Evolutionary conservation across 1,140 invertebrate genomes (phyloP).

Genomic region (Thalassaphorura encarpata): DNA sequence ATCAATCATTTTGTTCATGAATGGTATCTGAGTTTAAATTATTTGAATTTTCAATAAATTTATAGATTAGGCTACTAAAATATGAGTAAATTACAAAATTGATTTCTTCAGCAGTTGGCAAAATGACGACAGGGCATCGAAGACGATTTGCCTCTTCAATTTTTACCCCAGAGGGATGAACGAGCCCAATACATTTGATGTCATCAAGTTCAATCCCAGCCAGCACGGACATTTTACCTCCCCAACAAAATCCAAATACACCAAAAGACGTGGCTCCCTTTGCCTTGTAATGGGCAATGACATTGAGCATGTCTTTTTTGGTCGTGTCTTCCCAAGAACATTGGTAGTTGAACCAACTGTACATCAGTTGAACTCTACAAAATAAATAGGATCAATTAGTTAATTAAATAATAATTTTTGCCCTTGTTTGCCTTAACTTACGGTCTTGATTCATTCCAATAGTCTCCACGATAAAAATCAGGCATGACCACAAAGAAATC

Average conservation of each 20-base stretch:
- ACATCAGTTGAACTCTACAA: not conserved
- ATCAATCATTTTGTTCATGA: slow-evolving; percentile 2
- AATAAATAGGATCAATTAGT: not conserved
- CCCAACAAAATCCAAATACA: slow-evolving; percentile 30
- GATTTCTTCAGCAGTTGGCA: slow-evolving; percentile 14
- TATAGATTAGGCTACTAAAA: not conserved
- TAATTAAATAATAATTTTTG: too few species aligned
- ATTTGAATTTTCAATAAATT: not conserved
- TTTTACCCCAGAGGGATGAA: slow-evolving; percentile 21
- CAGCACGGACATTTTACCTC: slow-evolving; percentile 13
- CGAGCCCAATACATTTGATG: slow-evolving; percentile 13
- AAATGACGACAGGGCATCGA: slow-evolving; percentile 8
- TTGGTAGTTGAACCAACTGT: slow-evolving; percentile 4
- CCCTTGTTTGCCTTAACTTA: too few species aligned
- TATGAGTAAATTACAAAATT: slow-evolving; percentile 18
- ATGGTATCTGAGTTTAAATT: slow-evolving; percentile 6
- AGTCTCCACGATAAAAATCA: slow-evolving; percentile 17
- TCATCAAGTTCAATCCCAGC: slow-evolving; percentile 11
- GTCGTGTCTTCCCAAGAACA: slow-evolving; percentile 8
- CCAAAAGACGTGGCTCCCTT: slow-evolving; percentile 9
- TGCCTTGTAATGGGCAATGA: slow-evolving; percentile 17
- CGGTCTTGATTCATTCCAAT: slow-evolving; percentile 16
- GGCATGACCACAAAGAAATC: slow-evolving; percentile 22
- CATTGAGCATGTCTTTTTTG: slow-evolving; percentile 11
- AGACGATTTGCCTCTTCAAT: slow-evolving; percentile 13